Evolutionary conservation across 1,140 invertebrate species (phyloP), one percentile per base, ranked within the genome.

Genomic region (Zaprionus nigranus): DNA sequence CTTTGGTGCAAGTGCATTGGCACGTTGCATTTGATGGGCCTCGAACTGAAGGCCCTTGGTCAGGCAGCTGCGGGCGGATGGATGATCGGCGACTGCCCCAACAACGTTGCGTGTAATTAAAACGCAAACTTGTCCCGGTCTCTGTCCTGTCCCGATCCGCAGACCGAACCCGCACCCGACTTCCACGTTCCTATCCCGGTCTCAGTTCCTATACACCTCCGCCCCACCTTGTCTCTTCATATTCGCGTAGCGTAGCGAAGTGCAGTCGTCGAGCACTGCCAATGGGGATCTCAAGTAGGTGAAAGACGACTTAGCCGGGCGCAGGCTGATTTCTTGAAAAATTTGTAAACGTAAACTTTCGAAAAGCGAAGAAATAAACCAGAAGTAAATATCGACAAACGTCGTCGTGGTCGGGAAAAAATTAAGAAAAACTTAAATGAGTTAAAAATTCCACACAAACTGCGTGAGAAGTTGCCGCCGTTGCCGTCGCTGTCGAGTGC

Each of bases 401-500:
- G 71, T 51, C 60, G 51, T 70, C 59, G 67, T 68, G 43, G 74
- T 51, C 58, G 72, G 56, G 59, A 59, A 76, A 87, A 88, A 87
- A 84, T 88, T 83, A 88, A 87, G 81, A 81, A 90, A 88, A 90
- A 84, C 85, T 82, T 75, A 85, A 88, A 88, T 90, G 81, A 90
- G 85, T 90, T 80, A 84, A 88, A 79, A 88, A 86, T 82, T 90
- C 81, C 71, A 82, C 75, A 85, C 86, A 85, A 85, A 84, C 81
- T 90, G 85, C 85, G 85, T 90, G 85, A 90, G 85, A 90, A 90
- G 85, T 85, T 79, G 79, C 84, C 84, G 79, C 75, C 75, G 49
- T 11, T 56, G 79, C 57, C 51, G 11, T 53, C 49, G 9, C 30
- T 3, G 53, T 63, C 51, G 64, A 63, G 59, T 38, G 61, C 22